Base-by-base conservation (phyloP, 2,888 invertebrate genomes). In the Caenorhabditis sp. region DNA sequence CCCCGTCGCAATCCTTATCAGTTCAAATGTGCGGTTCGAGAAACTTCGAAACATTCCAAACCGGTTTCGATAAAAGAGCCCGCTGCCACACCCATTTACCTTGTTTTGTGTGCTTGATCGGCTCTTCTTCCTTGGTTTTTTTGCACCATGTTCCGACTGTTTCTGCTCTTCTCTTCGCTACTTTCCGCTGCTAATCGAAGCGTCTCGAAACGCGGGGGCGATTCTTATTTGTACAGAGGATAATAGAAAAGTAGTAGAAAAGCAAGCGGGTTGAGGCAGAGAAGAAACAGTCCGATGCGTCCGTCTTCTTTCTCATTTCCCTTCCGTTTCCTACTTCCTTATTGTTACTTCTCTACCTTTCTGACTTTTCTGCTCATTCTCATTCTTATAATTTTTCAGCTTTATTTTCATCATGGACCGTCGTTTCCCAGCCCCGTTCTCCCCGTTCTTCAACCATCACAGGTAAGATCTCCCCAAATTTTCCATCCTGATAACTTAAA, bases 351-450 rank as follows among this genome's bases (percentile, higher is more conserved):
- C 37, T 32, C 22, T 22, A 20, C 24, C 40, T 40, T 47, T 22
- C n/a, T n/a, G n/a, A 13, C 32, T 40, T 53, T 24, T 6, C 26
- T 47, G n/a, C 51, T 56, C 35, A 22, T 56, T 56, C 18, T 28
- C 2, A n/a, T n/a, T n/a, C n/a, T n/a, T n/a, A n/a, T n/a, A n/a
- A n/a, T 15, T 60, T 44, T 37, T 24, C 15, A 24, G 40, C 11
- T n/a, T n/a, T n/a, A n/a, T n/a, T n/a, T n/a, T 4, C 50, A 61
- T 26, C 26, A 85, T 85, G 85, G 85, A 85, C 50, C 85, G 85
- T 62, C 80, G 85, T 13, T 83, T 85, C 56, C 77, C 69, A 28
- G 60, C 80, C n/a, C 85, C 85, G n/a, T 85, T 85, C 83, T 85
- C 85, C 62, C 85, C 85, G 50, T 80, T 80, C 53, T 80, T 80